Evolutionary conservation across 2,888 invertebrate genomes (phyloP).

Genomic region (Mimumesa dahlbomi): DNA sequence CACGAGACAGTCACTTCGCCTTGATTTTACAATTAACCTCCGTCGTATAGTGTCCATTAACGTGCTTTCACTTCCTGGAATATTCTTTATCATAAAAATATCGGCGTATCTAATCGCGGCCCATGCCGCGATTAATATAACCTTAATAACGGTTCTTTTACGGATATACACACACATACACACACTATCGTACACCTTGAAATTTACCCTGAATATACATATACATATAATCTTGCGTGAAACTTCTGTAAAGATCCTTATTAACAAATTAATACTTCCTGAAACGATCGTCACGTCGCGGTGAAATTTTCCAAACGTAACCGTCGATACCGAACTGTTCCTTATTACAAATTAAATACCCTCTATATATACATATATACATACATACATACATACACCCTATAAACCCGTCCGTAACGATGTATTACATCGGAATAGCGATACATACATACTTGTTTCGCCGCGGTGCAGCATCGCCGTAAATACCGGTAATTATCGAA

Average conservation of each 20-base stretch:
- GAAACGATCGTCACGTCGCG: neutral
- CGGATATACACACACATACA: no score
- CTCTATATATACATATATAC: no score
- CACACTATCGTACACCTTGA: no score
- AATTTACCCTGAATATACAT: no score
- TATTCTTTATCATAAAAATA: conserved; percentile 21
- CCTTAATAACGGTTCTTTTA: conserved; percentile 20
- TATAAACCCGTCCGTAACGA: no score
- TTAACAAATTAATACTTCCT: neutral
- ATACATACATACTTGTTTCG: no score
- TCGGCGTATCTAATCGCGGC: conserved; percentile 17
- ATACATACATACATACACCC: no score
- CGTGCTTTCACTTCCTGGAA: conserved; percentile 36
- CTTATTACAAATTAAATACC: neutral
- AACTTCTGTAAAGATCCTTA: no score
- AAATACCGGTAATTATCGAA: neutral
- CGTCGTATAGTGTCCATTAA: neutral
- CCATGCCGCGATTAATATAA: conserved; percentile 14
- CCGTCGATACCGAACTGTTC: neutral
- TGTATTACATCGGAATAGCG: neutral
- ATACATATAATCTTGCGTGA: no score
- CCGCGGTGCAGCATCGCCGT: neutral
- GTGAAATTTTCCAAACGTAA: no score
- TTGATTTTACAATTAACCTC: conserved; percentile 31
- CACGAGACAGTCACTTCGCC: conserved; percentile 11